Base-by-base conservation (phyloP, 2,888 invertebrate genomes). In the Scrobipalpa atriplicella region DNA sequence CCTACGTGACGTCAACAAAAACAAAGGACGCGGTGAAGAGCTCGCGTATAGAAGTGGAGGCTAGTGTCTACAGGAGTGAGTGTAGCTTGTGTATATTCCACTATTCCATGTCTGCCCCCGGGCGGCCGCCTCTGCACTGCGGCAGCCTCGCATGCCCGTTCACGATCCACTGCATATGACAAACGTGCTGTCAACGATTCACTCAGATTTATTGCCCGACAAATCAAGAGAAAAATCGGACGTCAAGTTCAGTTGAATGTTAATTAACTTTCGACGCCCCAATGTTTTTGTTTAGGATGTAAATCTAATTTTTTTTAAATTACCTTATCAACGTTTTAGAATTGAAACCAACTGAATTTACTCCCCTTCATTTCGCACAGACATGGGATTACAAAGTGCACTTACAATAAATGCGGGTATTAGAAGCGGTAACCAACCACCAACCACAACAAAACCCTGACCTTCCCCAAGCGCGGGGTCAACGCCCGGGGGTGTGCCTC, bases 111-210 rank as follows among this genome's bases (percentile, higher is more conserved):
- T 18, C 0, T 6, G 47, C 62, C 41, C 71, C 72, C 69, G 79
- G 84, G 79, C 83, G 78, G 81, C 84, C 83, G 83, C 83, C 80
- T 77, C 89, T 85, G 88, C 87, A 88, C 81, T 88, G 89, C 86
- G 87, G 78, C 84, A 87, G 75, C 47, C 54, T 56, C 29, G 77
- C 41, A 62, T 41, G 36, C n/a, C 29, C n/a, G 19, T 29, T 52
- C 54, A 29, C 54, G 19, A 21, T 29, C 19, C 43, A 21, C 39
- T 47, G 29, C 61, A 47, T n/a, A 36, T 62, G 47, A 47, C 62
- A 11, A 62, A 47, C 9, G 29, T 62, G 39, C 62, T 62, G 43
- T 62, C 62, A 21, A 29, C 47, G 47, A 16, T 16, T 16, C 47
- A 47, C 16, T 47, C 47, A 47, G 47, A 47, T 47, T 47, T 43